Evolutionary conservation across 2,797 vertebrate species (phyloP), one percentile per base, ranked within the genome.

Genomic region (Lagodon rhomboides): DNA sequence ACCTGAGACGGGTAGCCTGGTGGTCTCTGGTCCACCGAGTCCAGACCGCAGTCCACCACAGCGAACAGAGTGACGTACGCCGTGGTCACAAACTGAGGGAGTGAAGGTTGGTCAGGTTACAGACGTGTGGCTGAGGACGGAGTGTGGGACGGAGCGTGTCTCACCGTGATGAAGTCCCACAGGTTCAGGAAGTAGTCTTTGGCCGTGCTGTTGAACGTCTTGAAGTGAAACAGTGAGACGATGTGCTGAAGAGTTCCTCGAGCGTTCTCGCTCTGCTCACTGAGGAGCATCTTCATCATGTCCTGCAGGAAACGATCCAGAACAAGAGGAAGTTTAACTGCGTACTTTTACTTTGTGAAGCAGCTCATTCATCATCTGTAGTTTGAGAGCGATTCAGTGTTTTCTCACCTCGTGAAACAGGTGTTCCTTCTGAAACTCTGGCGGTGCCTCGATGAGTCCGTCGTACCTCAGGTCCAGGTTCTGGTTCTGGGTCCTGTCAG

Each of bases 141-240:
- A 44, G 12, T 12, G 43, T 16, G 5, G 51, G 12, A 17, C 12
- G 15, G 20, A 12, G 11, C 12, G 16, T 4, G 43, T 50, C 22
- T 62, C 23, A 72, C 69, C 58, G 38, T 63, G 9, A 72, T 72
- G 12, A 72, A 72, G 59, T 72, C 69, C 59, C 69, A 72, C 34
- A 62, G n/a, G 69, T 72, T 62, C 16, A 72, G 47, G 59, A 72
- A 72, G 22, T 53, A 54, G 18, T 72, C 59, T 72, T 43, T 62
- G 34, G 69, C 69, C 0, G 22, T 16, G 69, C 17, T 72, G 69
- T 72, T 63, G 3, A 72, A 72, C 0, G 69, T 72, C 59, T 72
- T 72, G 58, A 72, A 72, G 47, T 44, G 34, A 53, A 73, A 66
- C 51, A 56, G 62, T 1, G 43, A 65, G 15, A 25, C 0, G 54